phyloP scores from a whole-genome alignment of 2,888 invertebrate species.

The Bellardia pandia region DNA sequence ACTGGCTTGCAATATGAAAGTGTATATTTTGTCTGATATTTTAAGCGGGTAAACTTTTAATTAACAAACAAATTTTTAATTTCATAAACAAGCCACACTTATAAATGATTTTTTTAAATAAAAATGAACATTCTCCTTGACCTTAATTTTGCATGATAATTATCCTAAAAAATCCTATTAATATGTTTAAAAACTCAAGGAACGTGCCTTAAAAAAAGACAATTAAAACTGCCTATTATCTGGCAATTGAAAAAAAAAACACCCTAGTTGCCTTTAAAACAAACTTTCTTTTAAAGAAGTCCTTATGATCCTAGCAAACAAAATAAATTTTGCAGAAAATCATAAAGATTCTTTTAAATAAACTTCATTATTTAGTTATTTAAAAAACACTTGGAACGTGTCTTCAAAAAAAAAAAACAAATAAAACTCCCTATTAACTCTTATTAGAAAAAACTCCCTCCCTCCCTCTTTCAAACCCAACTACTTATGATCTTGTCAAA shows the following conservation, averaged over 20 bases:
- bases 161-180: background rate
- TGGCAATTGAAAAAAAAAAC: background rate
- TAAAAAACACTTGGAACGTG: background rate
- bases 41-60: too few relatives aligned
- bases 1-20: too few relatives aligned
- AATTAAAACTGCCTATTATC: background rate
- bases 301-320: constrained; percentile 29
- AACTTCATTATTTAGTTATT: too few relatives aligned
- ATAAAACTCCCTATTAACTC: background rate
- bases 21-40: too few relatives aligned
- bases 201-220: background rate
- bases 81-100: too few relatives aligned
- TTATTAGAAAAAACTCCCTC: constrained; percentile 5
- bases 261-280: background rate
- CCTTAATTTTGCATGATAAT: too few relatives aligned
- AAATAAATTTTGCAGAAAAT: constrained; percentile 33
- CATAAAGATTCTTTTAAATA: background rate
- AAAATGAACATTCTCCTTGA: too few relatives aligned
- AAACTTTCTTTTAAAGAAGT: background rate
- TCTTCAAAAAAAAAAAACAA: background rate
- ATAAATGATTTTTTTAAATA: too few relatives aligned
- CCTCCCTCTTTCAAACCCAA: background rate
- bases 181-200: background rate
- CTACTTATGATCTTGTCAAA: constrained; percentile 30
- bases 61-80: too few relatives aligned